These are phyloP conservation scores for Drosophila suzukii DNA, from an alignment of 1,140 invertebrate species.

Conservation along the genomic window DNA sequence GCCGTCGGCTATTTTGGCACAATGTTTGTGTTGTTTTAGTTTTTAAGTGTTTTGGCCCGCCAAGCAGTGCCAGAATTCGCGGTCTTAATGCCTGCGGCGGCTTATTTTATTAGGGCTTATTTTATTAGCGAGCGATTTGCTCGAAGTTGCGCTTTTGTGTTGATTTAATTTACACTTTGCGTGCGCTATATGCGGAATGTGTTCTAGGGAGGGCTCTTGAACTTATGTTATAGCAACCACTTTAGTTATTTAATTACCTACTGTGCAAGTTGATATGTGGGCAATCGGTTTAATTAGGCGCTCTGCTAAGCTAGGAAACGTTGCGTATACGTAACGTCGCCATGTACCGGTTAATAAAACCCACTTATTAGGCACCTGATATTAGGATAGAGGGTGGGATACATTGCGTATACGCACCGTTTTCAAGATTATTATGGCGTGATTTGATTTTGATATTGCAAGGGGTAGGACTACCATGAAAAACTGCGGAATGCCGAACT, in stretches of 20 bases:
- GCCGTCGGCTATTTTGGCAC: slow-evolving; percentile 38
- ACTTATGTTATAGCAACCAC: not conserved
- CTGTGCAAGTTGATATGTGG: not conserved
- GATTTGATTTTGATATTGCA: no score
- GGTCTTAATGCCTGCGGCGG: slow-evolving; percentile 23
- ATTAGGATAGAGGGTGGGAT: not conserved
- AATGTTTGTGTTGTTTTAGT: slow-evolving; percentile 41
- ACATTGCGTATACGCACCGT: not conserved
- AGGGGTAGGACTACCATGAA: not conserved
- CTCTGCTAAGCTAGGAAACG: not conserved
- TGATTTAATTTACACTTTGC: slow-evolving; percentile 49
- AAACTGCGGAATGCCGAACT: not conserved
- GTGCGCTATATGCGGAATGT: not conserved
- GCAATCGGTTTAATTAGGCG: not conserved
- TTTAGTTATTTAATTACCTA: slow-evolving; percentile 13
- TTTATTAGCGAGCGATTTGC: slow-evolving; percentile 33
- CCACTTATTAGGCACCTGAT: not conserved
- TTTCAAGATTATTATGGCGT: no score
- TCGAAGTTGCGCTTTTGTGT: slow-evolving; percentile 7
- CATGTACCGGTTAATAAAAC: not conserved
- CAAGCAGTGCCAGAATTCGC: slow-evolving; percentile 25
- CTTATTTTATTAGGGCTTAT: slow-evolving; percentile 17
- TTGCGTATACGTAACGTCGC: slow-evolving; percentile 3
- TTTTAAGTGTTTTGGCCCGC: slow-evolving; percentile 39
- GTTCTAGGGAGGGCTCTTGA: not conserved